A percentile compares a stretch with the other conserved stretches of the same genome.
These are phyloP conservation scores for Pelagia noctiluca DNA, from an alignment of 30 jellyfish, hydroid and myxozoan species.

Conservation along the genomic window DNA sequence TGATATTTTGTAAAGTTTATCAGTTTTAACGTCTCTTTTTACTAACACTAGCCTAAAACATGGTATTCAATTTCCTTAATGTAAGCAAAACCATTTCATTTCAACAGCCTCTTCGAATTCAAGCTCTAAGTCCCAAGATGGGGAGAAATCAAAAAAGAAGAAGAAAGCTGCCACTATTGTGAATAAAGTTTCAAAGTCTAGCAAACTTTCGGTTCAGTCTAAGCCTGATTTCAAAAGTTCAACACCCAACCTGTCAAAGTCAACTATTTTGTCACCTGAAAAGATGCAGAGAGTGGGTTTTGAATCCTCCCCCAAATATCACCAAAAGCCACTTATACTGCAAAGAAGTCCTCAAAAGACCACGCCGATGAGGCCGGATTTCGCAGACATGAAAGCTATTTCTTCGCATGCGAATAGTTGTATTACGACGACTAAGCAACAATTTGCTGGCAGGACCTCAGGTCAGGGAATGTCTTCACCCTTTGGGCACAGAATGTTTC, in stretches of 20 bases:
- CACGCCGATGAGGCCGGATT: neutral
- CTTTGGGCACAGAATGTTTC: neutral
- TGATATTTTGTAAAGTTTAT: too few species aligned
- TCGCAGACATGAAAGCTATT: neutral
- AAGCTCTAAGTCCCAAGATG: slow-evolving; percentile 44
- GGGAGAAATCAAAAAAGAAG: slow-evolving; percentile 75
- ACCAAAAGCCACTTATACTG: slow-evolving; percentile 82
- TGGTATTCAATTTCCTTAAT: too few species aligned
- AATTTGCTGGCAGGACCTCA: neutral
- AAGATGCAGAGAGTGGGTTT: slow-evolving; percentile 51
- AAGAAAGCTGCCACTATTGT: slow-evolving; percentile 62
- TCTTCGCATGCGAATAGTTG: neutral
- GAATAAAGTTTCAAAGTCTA: slow-evolving; percentile 67
- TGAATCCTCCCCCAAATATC: slow-evolving; percentile 60
- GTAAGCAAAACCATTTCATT: too few species aligned
- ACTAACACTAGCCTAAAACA: too few species aligned
- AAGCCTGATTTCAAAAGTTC: slow-evolving; percentile 35
- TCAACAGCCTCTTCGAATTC: slow-evolving; percentile 39
- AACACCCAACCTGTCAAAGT: slow-evolving; percentile 29
- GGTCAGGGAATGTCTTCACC: neutral
- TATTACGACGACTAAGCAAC: neutral
- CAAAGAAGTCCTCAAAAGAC: slow-evolving; percentile 82
- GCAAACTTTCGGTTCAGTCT: slow-evolving; percentile 41
- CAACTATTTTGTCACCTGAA: slow-evolving; percentile 59
- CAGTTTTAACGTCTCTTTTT: too few species aligned